Evolutionary conservation across 1,140 invertebrate species (phyloP), one percentile per base, ranked within the genome.

Genomic region (Pemphigus obesinymphae): DNA sequence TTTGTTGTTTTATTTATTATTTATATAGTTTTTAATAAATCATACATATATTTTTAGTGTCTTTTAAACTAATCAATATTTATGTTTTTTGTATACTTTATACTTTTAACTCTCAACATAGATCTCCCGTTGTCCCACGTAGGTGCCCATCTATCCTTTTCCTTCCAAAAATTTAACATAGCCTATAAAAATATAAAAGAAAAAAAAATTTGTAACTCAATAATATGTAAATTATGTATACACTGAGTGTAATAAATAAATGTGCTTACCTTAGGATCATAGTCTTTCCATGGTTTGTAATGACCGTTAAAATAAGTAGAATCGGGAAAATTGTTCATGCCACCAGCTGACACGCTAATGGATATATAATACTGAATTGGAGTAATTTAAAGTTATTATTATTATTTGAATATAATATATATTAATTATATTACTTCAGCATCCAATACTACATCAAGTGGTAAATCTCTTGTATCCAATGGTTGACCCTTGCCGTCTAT

Each of bases 341-440:
- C 90, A 48, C 89, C 90, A 48, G 89, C 88, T 75, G 89, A 89
- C 43, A 90, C 83, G 78, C 90, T 90, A 5, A 91, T 75, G 26
- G 88, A 87, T 7, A 91, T 70, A 84, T 89, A 89, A 85, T 90
- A 90, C 89, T 89, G 85, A 13, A 85, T 84, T 63, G 83, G 1
- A 70, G 17, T 7, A n/a, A 45, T n/a, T 37, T 6, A 40, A 13
- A 43, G 43, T 72, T 5, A 8, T 37, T n/a, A 20, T 11, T n/a
- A 45, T 43, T 4, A 13, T 10, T 11, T 45, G 13, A 37, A 17
- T 3, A 13, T 45, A 45, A 45, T 45, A 17, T 3, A 13, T 45
- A 45, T 11, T 45, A 45, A 66, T 11, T 66, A 68, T 20, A 8
- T 45, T 72, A 72, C 68, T 10, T 72, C 40, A 43, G 68, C 20